Evolutionary conservation across 1,140 invertebrate species (phyloP).

Genomic region (Microplitis demolitor): DNA sequence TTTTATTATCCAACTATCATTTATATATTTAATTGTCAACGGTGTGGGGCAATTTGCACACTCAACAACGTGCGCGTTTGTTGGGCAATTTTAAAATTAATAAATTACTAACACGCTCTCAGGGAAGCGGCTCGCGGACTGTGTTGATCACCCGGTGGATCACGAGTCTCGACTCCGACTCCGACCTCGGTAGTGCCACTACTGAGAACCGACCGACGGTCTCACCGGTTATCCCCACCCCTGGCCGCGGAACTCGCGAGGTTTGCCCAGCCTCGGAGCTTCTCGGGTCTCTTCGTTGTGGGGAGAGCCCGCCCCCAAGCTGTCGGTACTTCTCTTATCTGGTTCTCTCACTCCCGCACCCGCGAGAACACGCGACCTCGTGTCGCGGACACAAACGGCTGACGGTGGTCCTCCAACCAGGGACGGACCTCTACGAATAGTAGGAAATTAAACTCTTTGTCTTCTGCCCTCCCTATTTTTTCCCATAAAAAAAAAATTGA

Average conservation of each 20-base stretch:
- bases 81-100: no score
- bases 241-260: background rate
- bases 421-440: background rate
- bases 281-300: conserved; percentile 8
- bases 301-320: conserved; percentile 31
- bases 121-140: conserved; percentile 31
- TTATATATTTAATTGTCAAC: no score
- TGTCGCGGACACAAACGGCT: conserved; percentile 15
- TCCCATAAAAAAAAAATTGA: no score
- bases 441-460: background rate
- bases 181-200: conserved; percentile 52
- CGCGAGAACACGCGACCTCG: conserved; percentile 32
- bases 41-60: no score
- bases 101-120: background rate
- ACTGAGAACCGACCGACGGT: conserved; percentile 41
- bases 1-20: no score
- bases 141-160: conserved; percentile 27
- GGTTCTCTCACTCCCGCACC: conserved; percentile 16
- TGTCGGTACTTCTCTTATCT: conserved; percentile 21
- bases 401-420: conserved; percentile 4
- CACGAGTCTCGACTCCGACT: conserved; percentile 46
- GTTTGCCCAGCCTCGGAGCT: background rate
- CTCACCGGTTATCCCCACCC: conserved; percentile 33
- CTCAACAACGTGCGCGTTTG: no score
- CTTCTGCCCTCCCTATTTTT: no score